Evolutionary conservation across 2,113 vertebrate genomes (phyloP).

Genomic region (Motacilla alba): DNA sequence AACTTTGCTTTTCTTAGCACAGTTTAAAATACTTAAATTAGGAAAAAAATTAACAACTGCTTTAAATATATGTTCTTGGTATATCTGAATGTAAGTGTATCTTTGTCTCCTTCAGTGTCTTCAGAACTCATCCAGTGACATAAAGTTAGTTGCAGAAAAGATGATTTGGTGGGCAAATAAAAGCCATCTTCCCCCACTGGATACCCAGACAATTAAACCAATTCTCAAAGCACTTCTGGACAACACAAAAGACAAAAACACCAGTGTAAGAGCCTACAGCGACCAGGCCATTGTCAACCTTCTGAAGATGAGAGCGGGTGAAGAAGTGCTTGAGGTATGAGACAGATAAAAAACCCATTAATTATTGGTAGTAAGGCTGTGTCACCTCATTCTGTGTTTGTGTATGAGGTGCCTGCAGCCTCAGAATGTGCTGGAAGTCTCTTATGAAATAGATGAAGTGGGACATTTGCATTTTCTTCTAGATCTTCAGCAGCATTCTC

Average conservation of each 20-base stretch:
- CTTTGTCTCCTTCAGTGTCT: conserved; percentile 79
- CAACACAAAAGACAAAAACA: conserved; percentile 99
- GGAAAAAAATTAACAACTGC: neutral
- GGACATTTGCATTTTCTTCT: neutral
- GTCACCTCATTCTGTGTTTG: neutral
- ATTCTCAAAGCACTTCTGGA: conserved; percentile 94
- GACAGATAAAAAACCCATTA: neutral
- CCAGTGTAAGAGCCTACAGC: conserved; percentile 90
- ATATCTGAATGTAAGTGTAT: neutral
- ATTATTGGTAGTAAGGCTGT: neutral
- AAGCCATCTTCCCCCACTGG: conserved; percentile 82
- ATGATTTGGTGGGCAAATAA: conserved; percentile 97
- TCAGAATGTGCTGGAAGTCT: neutral
- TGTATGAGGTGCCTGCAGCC: neutral
- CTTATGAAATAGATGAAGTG: neutral
- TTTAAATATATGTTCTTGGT: neutral
- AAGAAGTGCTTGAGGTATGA: conserved; percentile 88
- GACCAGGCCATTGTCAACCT: conserved; percentile 94
- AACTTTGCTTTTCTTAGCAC: neutral
- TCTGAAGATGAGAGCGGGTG: conserved; percentile 86
- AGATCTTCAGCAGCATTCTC: neutral
- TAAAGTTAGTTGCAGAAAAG: conserved; percentile 91
- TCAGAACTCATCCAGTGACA: conserved; percentile 96
- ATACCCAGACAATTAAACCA: conserved; percentile 84
- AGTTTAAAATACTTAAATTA: neutral